phyloP scores from a whole-genome alignment of 2,797 vertebrate genomes.

The Cyprinella venusta region DNA sequence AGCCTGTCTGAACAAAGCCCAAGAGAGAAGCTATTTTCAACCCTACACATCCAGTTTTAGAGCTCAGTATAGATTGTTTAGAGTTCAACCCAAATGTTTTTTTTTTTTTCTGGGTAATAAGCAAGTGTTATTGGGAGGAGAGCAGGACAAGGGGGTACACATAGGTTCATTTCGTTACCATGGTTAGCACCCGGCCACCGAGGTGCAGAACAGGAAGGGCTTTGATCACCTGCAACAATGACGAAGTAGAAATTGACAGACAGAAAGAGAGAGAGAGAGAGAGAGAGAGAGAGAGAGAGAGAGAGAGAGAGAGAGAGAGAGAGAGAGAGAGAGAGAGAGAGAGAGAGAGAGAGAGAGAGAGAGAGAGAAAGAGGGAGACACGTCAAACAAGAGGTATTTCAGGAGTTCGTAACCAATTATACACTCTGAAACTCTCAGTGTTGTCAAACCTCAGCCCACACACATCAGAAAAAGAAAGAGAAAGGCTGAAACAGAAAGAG shows the following conservation, averaged over 20 bases:
- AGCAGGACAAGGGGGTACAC: conserved; percentile 63
- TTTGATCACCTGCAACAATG: conserved; percentile 82
- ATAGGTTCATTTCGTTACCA: conserved; percentile 81
- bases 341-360: too few species aligned
- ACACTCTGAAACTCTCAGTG: conserved; percentile 59
- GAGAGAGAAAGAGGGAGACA: conserved; percentile 59
- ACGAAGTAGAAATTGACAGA: conserved; percentile 62
- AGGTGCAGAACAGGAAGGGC: conserved; percentile 80
- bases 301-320: conserved; percentile 33
- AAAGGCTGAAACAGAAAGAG: conserved; percentile 37
- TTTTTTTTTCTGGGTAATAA: conserved; percentile 49
- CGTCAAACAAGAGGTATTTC: conserved; percentile 70
- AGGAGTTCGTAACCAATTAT: conserved; percentile 65
- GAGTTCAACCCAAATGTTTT: conserved; percentile 66
- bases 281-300: conserved; percentile 19
- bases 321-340: conserved; percentile 63
- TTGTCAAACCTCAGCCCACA: conserved; percentile 59
- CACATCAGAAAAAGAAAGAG: conserved; percentile 46
- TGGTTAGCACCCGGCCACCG: conserved; percentile 82
- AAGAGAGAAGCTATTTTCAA: neutral
- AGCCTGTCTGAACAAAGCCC: conserved; percentile 18
- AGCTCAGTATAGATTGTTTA: conserved; percentile 59
- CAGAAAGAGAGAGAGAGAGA: conserved; percentile 28
- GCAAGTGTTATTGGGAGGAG: conserved; percentile 59
- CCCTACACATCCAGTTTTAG: neutral